These are phyloP conservation scores for Callorhinus ursinus DNA, from an alignment of 2,113 vertebrate species.

Conservation along the genomic window DNA sequence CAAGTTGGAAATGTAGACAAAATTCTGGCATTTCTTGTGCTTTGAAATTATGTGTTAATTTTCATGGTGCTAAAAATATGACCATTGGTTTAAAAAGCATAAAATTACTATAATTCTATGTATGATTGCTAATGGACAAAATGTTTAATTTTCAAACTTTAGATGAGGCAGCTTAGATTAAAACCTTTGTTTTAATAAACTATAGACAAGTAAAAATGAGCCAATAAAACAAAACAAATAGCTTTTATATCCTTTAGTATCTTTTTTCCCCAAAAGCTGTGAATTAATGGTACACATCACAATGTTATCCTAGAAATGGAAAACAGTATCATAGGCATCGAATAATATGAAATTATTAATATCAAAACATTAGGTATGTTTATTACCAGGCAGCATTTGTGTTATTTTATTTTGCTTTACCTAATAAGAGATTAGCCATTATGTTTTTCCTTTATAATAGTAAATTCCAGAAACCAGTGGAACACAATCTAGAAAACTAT, in stretches of 20 bases:
- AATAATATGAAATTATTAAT: neutral
- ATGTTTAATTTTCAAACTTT: constrained; percentile 16
- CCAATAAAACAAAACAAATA: neutral
- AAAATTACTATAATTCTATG: neutral
- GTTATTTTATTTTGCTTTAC: neutral
- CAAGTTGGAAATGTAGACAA: constrained; percentile 7
- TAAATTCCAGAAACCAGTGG: constrained; percentile 34
- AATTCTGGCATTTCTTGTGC: neutral
- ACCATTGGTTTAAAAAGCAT: neutral
- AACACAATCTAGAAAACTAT: neutral
- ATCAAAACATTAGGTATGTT: neutral
- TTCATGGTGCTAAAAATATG: neutral
- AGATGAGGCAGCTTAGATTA: constrained; percentile 15
- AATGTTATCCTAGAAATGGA: neutral
- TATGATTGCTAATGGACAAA: neutral
- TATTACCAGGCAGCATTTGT: neutral
- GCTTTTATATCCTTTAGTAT: neutral
- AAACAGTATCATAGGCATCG: neutral
- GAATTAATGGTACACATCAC: neutral
- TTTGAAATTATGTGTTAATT: constrained; percentile 32
- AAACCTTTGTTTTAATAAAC: constrained; percentile 12
- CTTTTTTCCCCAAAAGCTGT: neutral
- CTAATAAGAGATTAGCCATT: neutral
- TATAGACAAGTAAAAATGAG: neutral
- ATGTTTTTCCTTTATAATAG: neutral